A percentile compares a stretch with the other conserved stretches of the same genome.
These are phyloP conservation scores for Scartelaos histophorus DNA, from an alignment of 2,113 vertebrate genomes.

Conservation along the genomic window DNA sequence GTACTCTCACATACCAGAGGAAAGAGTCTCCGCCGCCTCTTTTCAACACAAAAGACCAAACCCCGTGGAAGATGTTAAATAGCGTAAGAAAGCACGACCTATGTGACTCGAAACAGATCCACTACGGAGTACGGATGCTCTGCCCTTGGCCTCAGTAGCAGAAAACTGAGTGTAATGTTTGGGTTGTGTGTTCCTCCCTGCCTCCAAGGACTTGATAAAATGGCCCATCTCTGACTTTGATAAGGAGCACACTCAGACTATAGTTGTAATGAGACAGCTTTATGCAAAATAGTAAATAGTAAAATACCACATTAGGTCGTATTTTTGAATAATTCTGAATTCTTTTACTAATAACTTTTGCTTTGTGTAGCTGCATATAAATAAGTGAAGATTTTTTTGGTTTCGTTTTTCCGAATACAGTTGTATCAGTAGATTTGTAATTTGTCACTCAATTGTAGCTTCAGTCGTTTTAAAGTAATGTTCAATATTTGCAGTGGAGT, in stretches of 20 bases:
- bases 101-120: constrained; percentile 31
- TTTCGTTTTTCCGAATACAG: neutral
- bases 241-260: constrained; percentile 46
- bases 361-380: neutral
- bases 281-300: neutral
- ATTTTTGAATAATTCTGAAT: neutral
- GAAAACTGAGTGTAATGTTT: constrained; percentile 48
- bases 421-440: neutral
- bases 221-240: constrained; percentile 51
- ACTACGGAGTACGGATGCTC: constrained; percentile 55
- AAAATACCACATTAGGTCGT: neutral
- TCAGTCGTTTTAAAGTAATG: neutral
- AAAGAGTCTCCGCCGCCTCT: constrained; percentile 21
- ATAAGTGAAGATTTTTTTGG: neutral
- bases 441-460: neutral
- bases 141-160: constrained; percentile 61
- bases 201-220: constrained; percentile 60
- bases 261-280: neutral
- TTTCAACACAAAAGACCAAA: constrained; percentile 42
- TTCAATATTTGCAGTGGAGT: neutral
- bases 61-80: constrained; percentile 4
- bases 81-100: constrained; percentile 17
- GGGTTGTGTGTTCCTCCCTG: constrained; percentile 58
- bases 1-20: constrained; percentile 60
- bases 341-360: neutral